These are phyloP conservation scores for Hedychridium roseum DNA, from an alignment of 2,888 invertebrate species.

Conservation along the genomic window DNA sequence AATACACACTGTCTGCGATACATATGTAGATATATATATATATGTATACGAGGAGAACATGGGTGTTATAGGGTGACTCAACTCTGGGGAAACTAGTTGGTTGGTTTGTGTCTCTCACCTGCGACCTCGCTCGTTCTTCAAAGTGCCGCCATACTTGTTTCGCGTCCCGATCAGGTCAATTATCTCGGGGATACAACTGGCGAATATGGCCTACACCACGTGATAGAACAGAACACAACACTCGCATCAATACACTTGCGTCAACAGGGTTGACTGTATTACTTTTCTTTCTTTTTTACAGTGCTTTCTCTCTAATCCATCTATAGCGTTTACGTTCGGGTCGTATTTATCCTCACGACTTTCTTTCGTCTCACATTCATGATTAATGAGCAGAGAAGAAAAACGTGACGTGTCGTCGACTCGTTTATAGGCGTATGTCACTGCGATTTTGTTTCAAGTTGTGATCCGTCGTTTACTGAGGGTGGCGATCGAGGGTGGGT, in stretches of 20 bases:
- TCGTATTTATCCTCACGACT: too few relatives aligned
- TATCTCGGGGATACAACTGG: constrained; percentile 99
- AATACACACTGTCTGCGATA: too few relatives aligned
- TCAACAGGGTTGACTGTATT: constrained; percentile 45
- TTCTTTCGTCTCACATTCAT: too few relatives aligned
- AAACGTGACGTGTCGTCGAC: too few relatives aligned
- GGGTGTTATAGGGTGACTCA: constrained; percentile 65
- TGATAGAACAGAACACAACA: constrained; percentile 62
- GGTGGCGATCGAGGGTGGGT: constrained; percentile 19
- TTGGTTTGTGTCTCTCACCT: constrained; percentile 87
- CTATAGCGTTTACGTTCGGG: too few relatives aligned
- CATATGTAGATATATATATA: too few relatives aligned
- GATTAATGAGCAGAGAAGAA: too few relatives aligned
- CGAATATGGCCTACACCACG: constrained; percentile 95
- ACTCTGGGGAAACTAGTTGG: constrained; percentile 67
- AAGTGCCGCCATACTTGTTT: constrained; percentile 99
- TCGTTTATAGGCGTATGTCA: too few relatives aligned
- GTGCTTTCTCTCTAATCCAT: constrained; percentile 17
- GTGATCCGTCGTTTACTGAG: constrained; percentile 18
- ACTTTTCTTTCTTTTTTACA: constrained; percentile 22
- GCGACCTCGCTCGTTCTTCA: constrained; percentile 99
- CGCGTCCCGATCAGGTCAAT: constrained; percentile 99
- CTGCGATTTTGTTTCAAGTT: constrained; percentile 5
- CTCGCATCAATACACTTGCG: constrained; percentile 63
- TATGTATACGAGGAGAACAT: too few relatives aligned